A percentile compares a stretch with the other conserved stretches of the same genome.
These are phyloP conservation scores for Minunthozetes semirufus DNA, from an alignment of 2,888 invertebrate genomes.

Conservation along the genomic window DNA sequence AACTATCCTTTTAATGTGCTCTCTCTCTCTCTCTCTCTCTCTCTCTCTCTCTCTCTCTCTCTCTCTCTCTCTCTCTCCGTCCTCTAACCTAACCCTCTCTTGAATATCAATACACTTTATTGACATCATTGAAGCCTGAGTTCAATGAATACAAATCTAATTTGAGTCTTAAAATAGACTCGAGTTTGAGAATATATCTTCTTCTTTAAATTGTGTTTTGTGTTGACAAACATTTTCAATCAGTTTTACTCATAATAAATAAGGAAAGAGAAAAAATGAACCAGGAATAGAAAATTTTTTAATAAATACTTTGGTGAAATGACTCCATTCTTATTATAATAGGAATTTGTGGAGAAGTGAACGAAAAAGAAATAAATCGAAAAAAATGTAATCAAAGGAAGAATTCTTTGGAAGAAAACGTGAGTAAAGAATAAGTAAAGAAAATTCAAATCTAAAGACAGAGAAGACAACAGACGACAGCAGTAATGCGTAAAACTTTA, in stretches of 20 bases:
- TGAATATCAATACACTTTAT: too few species aligned
- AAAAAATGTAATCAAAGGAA: background rate
- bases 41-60: too few species aligned
- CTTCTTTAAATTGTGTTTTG: background rate
- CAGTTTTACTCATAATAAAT: background rate
- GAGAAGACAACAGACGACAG: background rate
- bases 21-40: too few species aligned
- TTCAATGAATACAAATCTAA: background rate
- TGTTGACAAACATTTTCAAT: conserved; percentile 1
- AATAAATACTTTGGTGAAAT: background rate
- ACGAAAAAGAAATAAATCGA: background rate
- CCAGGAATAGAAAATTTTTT: background rate
- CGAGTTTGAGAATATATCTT: background rate
- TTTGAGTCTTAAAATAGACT: background rate
- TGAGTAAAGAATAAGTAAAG: background rate
- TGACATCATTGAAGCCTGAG: background rate
- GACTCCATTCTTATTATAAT: background rate
- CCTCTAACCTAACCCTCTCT: too few species aligned
- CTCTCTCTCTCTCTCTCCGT: too few species aligned
- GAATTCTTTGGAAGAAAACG: background rate
- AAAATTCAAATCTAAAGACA: background rate
- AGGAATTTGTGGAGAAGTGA: background rate
- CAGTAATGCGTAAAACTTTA: conserved; percentile 11
- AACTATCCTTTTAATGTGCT: too few species aligned
- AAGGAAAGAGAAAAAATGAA: background rate